phyloP scores from a whole-genome alignment of 2,888 invertebrate species.

The Aethes cnicana region DNA sequence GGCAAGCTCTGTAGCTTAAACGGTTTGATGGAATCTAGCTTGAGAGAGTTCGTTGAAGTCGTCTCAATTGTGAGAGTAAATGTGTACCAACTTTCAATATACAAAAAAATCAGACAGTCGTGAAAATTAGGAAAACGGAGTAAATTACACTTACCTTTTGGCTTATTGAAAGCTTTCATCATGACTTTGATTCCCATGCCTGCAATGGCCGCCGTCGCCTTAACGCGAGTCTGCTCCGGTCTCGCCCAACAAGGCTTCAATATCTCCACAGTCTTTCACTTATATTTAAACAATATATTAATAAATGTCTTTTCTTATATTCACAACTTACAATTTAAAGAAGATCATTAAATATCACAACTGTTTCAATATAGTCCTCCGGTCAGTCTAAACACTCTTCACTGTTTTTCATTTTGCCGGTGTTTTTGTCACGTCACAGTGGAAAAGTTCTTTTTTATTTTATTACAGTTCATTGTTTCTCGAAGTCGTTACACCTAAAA shows the following conservation, averaged over 20 bases:
- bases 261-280: conserved; percentile 41
- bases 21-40: too few relatives aligned
- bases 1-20: too few relatives aligned
- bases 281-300: conserved; percentile 33
- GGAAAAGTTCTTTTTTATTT: conserved; percentile 53
- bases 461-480: conserved; percentile 57
- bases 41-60: too few relatives aligned
- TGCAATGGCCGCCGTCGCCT: conserved; percentile 76
- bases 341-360: conserved; percentile 77
- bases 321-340: conserved; percentile 54
- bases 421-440: conserved; percentile 65
- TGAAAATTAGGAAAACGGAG: background rate
- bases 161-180: conserved; percentile 93
- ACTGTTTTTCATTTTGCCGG: conserved; percentile 78
- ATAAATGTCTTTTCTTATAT: conserved; percentile 34
- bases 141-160: conserved; percentile 85
- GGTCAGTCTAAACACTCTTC: conserved; percentile 77
- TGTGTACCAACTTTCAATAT: too few relatives aligned
- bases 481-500: conserved; percentile 51
- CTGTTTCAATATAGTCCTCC: conserved; percentile 47
- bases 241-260: conserved; percentile 39
- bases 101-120: too few relatives aligned
- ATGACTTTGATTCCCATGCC: conserved; percentile 94
- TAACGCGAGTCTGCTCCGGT: conserved; percentile 57
- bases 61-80: too few relatives aligned